A percentile compares a stretch with the other conserved stretches of the same genome.
phyloP scores from a whole-genome alignment of 1,140 invertebrate species.

The Drosophila sechellia region DNA sequence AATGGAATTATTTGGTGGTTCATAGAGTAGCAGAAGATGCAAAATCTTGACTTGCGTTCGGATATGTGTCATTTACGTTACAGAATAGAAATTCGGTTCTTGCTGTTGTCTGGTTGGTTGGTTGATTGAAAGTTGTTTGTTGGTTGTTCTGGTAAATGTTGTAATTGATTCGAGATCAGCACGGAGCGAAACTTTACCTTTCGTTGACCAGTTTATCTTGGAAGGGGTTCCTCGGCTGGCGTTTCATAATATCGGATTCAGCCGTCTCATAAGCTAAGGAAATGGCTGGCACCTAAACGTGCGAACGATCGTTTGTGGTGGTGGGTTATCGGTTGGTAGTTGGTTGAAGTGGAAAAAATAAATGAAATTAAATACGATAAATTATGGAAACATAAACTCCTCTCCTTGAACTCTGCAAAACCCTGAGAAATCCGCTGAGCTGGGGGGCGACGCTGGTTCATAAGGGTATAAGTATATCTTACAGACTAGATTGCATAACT shows the following conservation, averaged over 20 bases:
- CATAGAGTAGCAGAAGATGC: conserved; percentile 34
- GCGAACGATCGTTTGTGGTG: conserved; percentile 44
- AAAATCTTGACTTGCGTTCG: conserved; percentile 48
- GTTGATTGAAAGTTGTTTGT: conserved; percentile 23
- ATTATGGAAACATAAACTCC: conserved; percentile 62
- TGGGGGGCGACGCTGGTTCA: conserved; percentile 19
- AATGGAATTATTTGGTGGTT: conserved; percentile 40
- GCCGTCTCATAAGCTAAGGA: conserved; percentile 99
- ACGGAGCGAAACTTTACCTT: conserved; percentile 90
- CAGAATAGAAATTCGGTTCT: conserved; percentile 30
- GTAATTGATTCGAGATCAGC: conserved; percentile 51
- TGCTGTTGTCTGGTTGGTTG: conserved; percentile 40
- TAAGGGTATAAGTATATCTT: conserved; percentile 27
- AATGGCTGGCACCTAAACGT: conserved; percentile 97
- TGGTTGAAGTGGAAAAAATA: conserved; percentile 64
- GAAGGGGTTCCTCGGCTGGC: conserved; percentile 98
- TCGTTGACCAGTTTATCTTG: conserved; percentile 99
- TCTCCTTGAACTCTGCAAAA: conserved; percentile 15
- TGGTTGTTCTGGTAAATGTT: conserved; percentile 34
- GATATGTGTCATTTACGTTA: conserved; percentile 52
- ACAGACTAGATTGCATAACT: conserved; percentile 27
- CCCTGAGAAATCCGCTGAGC: conserved; percentile 21
- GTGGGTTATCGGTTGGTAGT: conserved; percentile 39
- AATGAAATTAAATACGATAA: conserved; percentile 79
- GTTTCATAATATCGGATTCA: conserved; percentile 99